Conservation (phyloP, 2,113 vertebrate genomes). For the Forbesichthys papilliferus region DNA sequence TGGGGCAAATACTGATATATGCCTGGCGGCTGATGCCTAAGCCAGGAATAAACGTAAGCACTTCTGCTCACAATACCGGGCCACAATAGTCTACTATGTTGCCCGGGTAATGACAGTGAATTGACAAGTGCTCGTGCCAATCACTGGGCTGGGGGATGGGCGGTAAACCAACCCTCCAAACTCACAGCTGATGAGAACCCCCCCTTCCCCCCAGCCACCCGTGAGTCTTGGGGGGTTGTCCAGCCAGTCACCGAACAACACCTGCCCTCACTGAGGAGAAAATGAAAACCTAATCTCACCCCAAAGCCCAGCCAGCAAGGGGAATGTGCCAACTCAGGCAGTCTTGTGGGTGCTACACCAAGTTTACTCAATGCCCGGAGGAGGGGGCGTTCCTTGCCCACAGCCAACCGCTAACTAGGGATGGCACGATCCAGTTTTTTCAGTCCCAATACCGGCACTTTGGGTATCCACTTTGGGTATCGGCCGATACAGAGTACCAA, state of each 20-base stretch:
- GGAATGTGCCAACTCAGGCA: conserved; percentile 57
- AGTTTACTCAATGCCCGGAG: conserved; percentile 36
- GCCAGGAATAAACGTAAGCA: conserved; percentile 8
- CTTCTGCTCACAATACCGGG: conserved; percentile 22
- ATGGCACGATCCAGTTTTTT: too few relatives aligned
- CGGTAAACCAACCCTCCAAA: conserved; percentile 29
- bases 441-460: too few relatives aligned
- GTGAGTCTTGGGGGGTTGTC: conserved; percentile 35
- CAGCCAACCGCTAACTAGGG: conserved; percentile 16
- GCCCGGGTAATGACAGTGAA: conserved; percentile 37
- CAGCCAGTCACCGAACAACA: conserved; percentile 36
- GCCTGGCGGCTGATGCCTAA: conserved; percentile 4
- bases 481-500: too few relatives aligned
- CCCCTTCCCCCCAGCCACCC: background rate
- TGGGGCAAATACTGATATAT: conserved; percentile 13
- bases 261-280: conserved; percentile 36
- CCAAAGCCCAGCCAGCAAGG: conserved; percentile 42
- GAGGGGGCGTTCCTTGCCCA: conserved; percentile 43
- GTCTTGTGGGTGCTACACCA: conserved; percentile 44
- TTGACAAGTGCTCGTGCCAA: conserved; percentile 46
- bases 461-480: too few relatives aligned
- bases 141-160: conserved; percentile 42
- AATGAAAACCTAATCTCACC: conserved; percentile 26
- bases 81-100: conserved; percentile 22
- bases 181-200: conserved; percentile 61